phyloP scores from a whole-genome alignment of 2,888 invertebrate genomes.

The Rhagophthalmus giganteus region DNA sequence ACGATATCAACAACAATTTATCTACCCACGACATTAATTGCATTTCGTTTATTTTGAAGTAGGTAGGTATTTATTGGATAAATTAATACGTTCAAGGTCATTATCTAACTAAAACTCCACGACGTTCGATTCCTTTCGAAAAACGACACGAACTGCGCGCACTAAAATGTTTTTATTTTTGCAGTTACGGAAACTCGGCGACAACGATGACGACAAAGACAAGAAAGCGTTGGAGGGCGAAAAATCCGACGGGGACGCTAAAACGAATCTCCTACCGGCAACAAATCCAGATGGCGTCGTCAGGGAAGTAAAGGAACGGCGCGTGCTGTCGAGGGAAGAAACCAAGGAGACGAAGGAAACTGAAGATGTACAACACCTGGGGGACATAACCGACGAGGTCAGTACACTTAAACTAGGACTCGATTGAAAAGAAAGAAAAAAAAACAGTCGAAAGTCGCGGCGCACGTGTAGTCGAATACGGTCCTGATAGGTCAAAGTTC shows the following conservation, averaged over 20 bases:
- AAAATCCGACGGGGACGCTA: constrained; percentile 31
- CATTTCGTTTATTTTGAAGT: too few species aligned
- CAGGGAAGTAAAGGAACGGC: constrained; percentile 77
- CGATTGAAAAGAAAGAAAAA: too few species aligned
- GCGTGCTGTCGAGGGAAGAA: constrained; percentile 79
- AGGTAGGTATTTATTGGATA: too few species aligned
- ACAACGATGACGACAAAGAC: constrained; percentile 45
- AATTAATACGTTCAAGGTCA: too few species aligned
- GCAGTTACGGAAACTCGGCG: constrained; percentile 52
- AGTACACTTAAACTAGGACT: constrained; percentile 48
- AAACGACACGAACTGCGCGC: too few species aligned
- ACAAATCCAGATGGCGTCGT: constrained; percentile 76
- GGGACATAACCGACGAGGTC: constrained; percentile 86
- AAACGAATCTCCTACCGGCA: constrained; percentile 57
- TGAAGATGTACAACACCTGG: constrained; percentile 80
- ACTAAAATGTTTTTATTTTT: too few species aligned
- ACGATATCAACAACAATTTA: too few species aligned
- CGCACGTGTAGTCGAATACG: background rate
- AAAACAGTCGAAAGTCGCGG: constrained; percentile 9
- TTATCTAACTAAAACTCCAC: too few species aligned
- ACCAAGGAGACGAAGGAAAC: constrained; percentile 80
- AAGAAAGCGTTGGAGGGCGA: constrained; percentile 40
- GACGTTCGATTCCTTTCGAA: too few species aligned
- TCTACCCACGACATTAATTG: too few species aligned
- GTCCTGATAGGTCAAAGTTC: constrained; percentile 21